A percentile compares a stretch with the other conserved stretches of the same genome.
Conservation (phyloP, 2,888 invertebrate genomes). For the Autographa gamma region DNA sequence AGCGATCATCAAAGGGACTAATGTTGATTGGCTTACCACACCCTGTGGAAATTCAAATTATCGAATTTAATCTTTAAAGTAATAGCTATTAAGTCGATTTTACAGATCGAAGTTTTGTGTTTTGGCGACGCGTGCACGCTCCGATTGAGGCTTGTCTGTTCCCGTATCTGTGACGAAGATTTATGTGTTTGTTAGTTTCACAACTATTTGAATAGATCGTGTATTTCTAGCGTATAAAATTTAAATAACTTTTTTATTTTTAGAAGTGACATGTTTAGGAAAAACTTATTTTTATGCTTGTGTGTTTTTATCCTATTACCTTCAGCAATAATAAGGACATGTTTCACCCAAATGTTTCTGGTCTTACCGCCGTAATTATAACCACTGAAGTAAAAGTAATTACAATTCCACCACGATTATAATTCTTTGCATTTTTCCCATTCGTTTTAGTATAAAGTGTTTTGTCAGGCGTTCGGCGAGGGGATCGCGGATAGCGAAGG, state of each 20-base stretch:
- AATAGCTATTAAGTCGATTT: slow-evolving; percentile 53
- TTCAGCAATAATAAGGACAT: no score
- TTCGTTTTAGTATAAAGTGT: slow-evolving; percentile 84
- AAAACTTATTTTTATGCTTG: no score
- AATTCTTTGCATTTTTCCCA: slow-evolving; percentile 70
- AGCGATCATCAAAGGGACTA: slow-evolving; percentile 81
- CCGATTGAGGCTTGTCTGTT: slow-evolving; percentile 70
- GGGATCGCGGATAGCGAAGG: slow-evolving; percentile 82
- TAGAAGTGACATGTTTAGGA: no score
- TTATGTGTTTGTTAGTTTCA: slow-evolving; percentile 66
- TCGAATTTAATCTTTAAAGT: slow-evolving; percentile 57
- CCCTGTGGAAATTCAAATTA: slow-evolving; percentile 35
- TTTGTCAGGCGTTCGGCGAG: slow-evolving; percentile 80
- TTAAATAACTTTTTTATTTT: no score
- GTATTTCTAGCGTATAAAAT: background rate
- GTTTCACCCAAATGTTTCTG: background rate
- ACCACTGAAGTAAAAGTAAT: slow-evolving; percentile 10
- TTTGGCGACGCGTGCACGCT: slow-evolving; percentile 30
- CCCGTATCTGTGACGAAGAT: slow-evolving; percentile 78
- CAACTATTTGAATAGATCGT: slow-evolving; percentile 33
- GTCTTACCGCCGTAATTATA: background rate
- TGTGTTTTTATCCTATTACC: no score
- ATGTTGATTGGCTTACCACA: slow-evolving; percentile 83
- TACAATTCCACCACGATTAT: slow-evolving; percentile 36
- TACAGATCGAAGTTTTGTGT: slow-evolving; percentile 26